Evolutionary conservation across 1,140 invertebrate species (phyloP), one percentile per base, ranked within the genome.

Genomic region (Aphaenogaster rudis): DNA sequence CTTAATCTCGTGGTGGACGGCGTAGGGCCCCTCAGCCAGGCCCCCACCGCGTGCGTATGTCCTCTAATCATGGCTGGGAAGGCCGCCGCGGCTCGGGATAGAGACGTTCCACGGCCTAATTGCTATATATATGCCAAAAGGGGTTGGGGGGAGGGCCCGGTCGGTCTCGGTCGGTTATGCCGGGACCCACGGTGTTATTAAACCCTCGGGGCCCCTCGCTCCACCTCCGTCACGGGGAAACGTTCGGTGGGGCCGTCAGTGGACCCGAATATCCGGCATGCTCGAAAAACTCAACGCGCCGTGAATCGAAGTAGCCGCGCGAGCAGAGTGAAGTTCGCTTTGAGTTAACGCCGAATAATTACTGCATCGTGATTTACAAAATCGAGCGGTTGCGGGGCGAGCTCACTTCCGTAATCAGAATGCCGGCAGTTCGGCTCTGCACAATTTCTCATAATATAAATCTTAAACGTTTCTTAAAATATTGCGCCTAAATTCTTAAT

Each of bases 61-160:
- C 94, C 93, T 94, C 93, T 93, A 93, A 93, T 93, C 93, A 92
- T 92, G 91, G 85, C 69, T 90, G 88, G 76, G 87, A 93, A 92
- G 89, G 91, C 91, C 90, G 91, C 90, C 91, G 87, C 84, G 87
- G 87, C 64, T 80, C 82, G 88, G 93, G 91, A 94, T 94, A 94
- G 92, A 94, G 94, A 94, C 90, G 93, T 94, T 92, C 91, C 91
- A 89, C 87, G 87, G 84, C 91, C 91, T 94, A 92, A 94, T 94
- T 94, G 93, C 92, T 91, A 88, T 92, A 92, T 88, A 91, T 93
- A 92, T 93, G 88, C 91, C 91, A 87, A 78, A 87, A 84, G 69
- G 69, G 80, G 80, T 84, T 61, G 80, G 80, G 80, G 79, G 80
- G 74, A 69, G 82, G 86, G 50, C 61, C 71, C 71, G 69, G 63